Base-by-base conservation (phyloP, 2,888 invertebrate species). In the Cryptocheilus praepositus region DNA sequence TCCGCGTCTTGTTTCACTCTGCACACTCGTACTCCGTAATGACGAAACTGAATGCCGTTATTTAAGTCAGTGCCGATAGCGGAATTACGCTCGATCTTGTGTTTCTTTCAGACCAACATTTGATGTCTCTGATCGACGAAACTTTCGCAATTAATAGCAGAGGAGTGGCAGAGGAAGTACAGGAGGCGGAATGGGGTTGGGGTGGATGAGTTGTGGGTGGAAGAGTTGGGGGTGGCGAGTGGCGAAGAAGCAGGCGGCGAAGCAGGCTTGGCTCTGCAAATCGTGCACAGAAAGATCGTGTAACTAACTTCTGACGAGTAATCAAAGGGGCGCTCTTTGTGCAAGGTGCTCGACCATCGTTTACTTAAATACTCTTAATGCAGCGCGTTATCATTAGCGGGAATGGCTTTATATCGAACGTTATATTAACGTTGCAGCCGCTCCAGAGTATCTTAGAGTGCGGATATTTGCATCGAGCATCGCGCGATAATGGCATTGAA, bases 131-230 rank as follows among this genome's bases (percentile, higher is more conserved):
- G 68, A 71, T 73, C 61, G 66, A 61, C 54, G 64, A 65, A 73
- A 73, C 71, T 73, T 71, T 68, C 65, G 68, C 71, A 73, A 73
- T 73, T 73, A 73, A 73, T 71, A 71, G 73, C 61, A 57, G 64
- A 52, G 49, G 65, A 71, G 68, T 60, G 61, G 51, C 57, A 57
- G 57, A 69, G 69, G 54, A 66, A 61, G 61, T 64, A 72, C 53
- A 45, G 58, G 46, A 16, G 46, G 46, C 25, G 19, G 44, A 46
- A 36, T 18, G 36, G 4, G 15, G 22, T 19, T 4, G 15, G 51
- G 51, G 36, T 11, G 22, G 59, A 61, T 44, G 28, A 56, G 44
- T 25, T 25, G 13, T n/a, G n/a, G n/a, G n/a, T n/a, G n/a, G n/a
- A n/a, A n/a, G n/a, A 49, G 58, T 53, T 45, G 11, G 36, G 36